Base-by-base conservation (phyloP, 2,113 vertebrate species). In the Pampusana beccarii region DNA sequence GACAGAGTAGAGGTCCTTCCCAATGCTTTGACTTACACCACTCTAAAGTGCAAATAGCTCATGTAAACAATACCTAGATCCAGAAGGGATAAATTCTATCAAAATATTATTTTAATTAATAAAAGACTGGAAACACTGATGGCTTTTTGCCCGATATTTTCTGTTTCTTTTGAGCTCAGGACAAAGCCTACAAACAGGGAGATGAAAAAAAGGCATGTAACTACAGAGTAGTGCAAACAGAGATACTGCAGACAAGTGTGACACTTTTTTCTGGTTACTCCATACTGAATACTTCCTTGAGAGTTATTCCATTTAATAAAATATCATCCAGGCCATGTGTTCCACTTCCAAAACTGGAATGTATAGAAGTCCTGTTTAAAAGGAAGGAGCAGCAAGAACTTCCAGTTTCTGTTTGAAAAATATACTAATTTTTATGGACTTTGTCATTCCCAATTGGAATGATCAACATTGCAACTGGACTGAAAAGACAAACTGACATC, bases 171-270 rank as follows among this genome's bases (percentile, higher is more conserved):
- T 15, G 8, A 40, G 46, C 13, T 61, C 13, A 36, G 16, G 6
- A 28, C 23, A 28, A 28, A 66, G 7, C 44, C 10, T 38, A 36
- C 25, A 4, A 70, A 34, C 11, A 70, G 31, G 9, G 2, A 78
- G 1, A 83, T 6, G 10, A 7, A 42, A 66, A 54, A 69, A 62
- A 64, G 17, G 0, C 4, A 24, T 8, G 5, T 23, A 21, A 5
- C 44, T 58, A 57, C 16, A 58, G 16, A 77, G 5, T 13, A 7
- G 8, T 51, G 8, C 24, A 84, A 67, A 65, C 11, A 67, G 10
- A 71, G 2, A 1, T 33, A 64, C 4, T 0, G 0, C 8, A 44
- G 14, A 33, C 71, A 66, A 56, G 4, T 24, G 16, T 48, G 21
- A 56, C 3, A 28, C 8, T 60, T 66, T 16, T 66, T 83, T 61